phyloP scores from a whole-genome alignment of 1,140 invertebrate species.

The Micrasema minimum region DNA sequence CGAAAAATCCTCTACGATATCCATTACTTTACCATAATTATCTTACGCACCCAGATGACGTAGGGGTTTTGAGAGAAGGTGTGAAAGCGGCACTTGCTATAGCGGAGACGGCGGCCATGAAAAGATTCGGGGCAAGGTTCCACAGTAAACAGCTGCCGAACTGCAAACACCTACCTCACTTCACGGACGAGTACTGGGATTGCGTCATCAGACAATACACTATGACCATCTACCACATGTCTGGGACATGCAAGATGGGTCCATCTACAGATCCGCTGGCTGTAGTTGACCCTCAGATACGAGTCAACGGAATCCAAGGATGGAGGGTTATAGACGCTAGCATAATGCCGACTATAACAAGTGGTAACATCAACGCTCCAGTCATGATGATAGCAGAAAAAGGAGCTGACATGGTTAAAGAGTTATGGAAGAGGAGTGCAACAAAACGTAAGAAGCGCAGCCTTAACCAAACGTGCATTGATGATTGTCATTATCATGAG shows the following conservation, averaged over 20 bases:
- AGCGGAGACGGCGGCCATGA: slow-evolving; percentile 78
- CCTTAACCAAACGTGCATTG: slow-evolving; percentile 10
- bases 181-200: slow-evolving; percentile 87
- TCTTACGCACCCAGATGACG: slow-evolving; percentile 83
- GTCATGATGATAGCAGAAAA: slow-evolving; percentile 95
- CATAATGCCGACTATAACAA: slow-evolving; percentile 84
- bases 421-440: slow-evolving; percentile 69
- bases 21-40: slow-evolving; percentile 92
- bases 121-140: slow-evolving; percentile 78
- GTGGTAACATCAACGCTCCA: slow-evolving; percentile 87
- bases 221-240: slow-evolving; percentile 88
- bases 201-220: slow-evolving; percentile 84
- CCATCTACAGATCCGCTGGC: slow-evolving; percentile 78
- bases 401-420: slow-evolving; percentile 86
- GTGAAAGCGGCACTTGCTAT: slow-evolving; percentile 86
- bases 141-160: slow-evolving; percentile 79
- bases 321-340: slow-evolving; percentile 84
- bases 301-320: slow-evolving; percentile 80
- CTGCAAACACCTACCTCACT: slow-evolving; percentile 79
- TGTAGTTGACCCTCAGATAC: slow-evolving; percentile 82
- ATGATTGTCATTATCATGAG: slow-evolving; percentile 46
- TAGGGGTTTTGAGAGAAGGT: slow-evolving; percentile 82
- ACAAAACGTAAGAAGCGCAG: slow-evolving; percentile 58
- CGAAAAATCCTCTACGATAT: slow-evolving; percentile 84
- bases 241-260: slow-evolving; percentile 88